Evolutionary conservation across 2,113 vertebrate genomes (phyloP).

Genomic region (Chaetops frenatus): DNA sequence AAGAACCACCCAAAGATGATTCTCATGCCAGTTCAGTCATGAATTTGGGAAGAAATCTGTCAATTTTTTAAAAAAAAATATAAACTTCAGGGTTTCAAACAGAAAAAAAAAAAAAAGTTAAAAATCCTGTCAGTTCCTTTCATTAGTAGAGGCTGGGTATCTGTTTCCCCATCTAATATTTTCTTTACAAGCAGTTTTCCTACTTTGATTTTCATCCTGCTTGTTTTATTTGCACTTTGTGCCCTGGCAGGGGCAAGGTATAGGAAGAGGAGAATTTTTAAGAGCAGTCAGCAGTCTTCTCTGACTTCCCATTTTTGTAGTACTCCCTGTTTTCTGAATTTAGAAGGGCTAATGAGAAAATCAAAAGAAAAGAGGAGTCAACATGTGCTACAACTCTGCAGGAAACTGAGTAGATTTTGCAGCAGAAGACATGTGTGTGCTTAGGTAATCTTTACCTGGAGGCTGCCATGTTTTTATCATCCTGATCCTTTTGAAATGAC

Average conservation of each 20-base stretch:
- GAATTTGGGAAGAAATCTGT: not conserved
- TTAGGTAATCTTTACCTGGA: not conserved
- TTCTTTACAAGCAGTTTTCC: not conserved
- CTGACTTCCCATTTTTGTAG: not conserved
- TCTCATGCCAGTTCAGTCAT: not conserved
- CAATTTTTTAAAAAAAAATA: not conserved
- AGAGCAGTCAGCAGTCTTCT: not conserved
- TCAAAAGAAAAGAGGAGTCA: not conserved
- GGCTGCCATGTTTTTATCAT: not conserved
- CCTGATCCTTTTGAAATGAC: not conserved
- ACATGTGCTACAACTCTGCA: not conserved
- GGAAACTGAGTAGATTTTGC: not conserved
- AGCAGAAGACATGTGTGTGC: not conserved
- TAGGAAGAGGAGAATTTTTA: not conserved
- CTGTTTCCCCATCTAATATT: not conserved
- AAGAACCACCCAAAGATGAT: not conserved
- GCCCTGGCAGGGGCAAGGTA: not conserved
- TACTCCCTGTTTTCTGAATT: not conserved
- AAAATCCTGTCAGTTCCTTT: not conserved
- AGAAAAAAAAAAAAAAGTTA: not conserved
- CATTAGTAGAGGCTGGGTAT: accelerated
- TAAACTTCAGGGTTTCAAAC: not conserved
- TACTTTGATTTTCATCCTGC: not conserved
- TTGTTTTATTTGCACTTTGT: not conserved
- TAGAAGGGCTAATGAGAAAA: not conserved